Evolutionary conservation across 2,888 invertebrate species (phyloP).

Genomic region (Hirtodrosophila duncani): DNA sequence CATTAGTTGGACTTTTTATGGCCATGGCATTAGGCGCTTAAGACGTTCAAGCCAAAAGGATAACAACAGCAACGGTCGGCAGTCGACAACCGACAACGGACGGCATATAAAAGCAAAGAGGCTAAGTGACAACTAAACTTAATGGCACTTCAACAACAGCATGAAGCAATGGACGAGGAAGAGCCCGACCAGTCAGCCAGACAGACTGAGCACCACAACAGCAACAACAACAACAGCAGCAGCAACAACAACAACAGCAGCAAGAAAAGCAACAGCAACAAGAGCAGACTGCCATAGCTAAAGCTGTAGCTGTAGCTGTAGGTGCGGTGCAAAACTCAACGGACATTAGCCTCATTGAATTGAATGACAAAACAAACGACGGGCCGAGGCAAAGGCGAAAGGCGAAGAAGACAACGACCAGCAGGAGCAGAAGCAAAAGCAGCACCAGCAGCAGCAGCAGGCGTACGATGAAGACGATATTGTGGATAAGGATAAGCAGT

Average conservation of each 20-base stretch:
- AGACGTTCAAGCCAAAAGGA: constrained; percentile 73
- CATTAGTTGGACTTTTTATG: constrained; percentile 74
- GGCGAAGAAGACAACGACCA: neutral
- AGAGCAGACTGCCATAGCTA: constrained; percentile 42
- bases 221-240: constrained; percentile 16
- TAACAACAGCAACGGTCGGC: constrained; percentile 52
- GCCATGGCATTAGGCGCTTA: constrained; percentile 72
- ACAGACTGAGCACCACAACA: constrained; percentile 27
- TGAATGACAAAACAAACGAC: constrained; percentile 74
- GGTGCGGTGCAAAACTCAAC: constrained; percentile 71
- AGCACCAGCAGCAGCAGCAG: constrained; percentile 33
- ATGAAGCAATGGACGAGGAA: constrained; percentile 73
- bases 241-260: too few species aligned
- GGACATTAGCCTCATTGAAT: constrained; percentile 77
- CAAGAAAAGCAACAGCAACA: neutral
- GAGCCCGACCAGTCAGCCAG: constrained; percentile 41
- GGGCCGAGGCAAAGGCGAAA: constrained; percentile 51
- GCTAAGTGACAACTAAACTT: constrained; percentile 77
- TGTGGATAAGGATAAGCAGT: constrained; percentile 72
- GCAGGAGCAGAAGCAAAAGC: constrained; percentile 24
- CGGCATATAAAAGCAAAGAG: constrained; percentile 74
- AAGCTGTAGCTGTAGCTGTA: constrained; percentile 33
- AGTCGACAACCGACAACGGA: constrained; percentile 27
- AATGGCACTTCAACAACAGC: constrained; percentile 76
- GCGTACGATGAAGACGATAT: constrained; percentile 50